Conservation (phyloP, 2,888 invertebrate species). For the Lymantria dispar region DNA sequence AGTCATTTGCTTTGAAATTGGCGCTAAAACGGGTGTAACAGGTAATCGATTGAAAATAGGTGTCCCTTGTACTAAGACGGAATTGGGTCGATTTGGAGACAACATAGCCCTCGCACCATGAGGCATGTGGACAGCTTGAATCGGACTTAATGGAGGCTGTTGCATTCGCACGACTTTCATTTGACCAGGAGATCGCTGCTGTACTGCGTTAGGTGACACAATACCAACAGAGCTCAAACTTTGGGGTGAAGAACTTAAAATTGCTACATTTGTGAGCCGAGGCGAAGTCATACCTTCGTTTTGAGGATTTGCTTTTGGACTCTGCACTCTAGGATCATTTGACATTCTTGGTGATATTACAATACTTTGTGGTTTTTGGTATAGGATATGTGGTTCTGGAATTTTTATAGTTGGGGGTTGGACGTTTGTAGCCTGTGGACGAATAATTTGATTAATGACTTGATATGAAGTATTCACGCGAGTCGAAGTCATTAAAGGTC, state of each 20-base stretch:
- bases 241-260: conserved; percentile 65
- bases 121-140: conserved; percentile 65
- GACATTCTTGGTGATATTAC: conserved; percentile 70
- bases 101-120: conserved; percentile 67
- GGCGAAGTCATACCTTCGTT: conserved; percentile 64
- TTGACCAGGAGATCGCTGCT: conserved; percentile 70
- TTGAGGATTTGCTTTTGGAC: conserved; percentile 66
- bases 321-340: conserved; percentile 64
- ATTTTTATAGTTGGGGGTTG: conserved; percentile 86
- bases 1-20: conserved; percentile 81
- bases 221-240: conserved; percentile 59
- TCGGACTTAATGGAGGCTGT: conserved; percentile 72
- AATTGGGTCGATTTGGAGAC: conserved; percentile 71
- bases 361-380: conserved; percentile 72
- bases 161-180: conserved; percentile 79
- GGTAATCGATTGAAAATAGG: conserved; percentile 80
- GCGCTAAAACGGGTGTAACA: conserved; percentile 80
- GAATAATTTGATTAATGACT: conserved; percentile 69
- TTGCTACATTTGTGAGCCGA: conserved; percentile 64
- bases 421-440: conserved; percentile 68
- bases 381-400: conserved; percentile 79
- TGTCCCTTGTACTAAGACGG: conserved; percentile 70
- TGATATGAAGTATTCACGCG: conserved; percentile 69
- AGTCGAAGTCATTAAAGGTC: conserved; percentile 58
- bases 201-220: conserved; percentile 63